Base-by-base conservation (phyloP, 2,113 vertebrate species). In the Sinocyclocheilus anshuiensis region DNA sequence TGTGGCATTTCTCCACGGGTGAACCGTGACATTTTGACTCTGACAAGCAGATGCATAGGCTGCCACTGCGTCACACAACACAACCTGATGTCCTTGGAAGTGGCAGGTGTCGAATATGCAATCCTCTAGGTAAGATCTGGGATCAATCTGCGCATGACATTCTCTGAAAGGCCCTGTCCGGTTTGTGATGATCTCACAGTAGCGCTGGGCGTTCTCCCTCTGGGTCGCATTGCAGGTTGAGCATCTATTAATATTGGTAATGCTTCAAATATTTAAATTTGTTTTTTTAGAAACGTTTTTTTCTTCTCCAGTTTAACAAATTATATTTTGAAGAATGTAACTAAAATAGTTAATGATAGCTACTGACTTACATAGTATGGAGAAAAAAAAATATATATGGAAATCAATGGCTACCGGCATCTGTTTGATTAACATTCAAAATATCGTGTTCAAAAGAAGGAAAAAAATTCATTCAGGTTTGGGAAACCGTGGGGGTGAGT, bases 51-150 rank as follows among this genome's bases (percentile, higher is more conserved):
- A 84, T 6, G 80, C 90, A 13, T 94, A 94, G 65, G 87, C 86
- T 48, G 76, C 71, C 20, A 94, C 87, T 15, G 93, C 93, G 1
- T 92, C 85, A 26, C 94, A 94, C 22, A 93, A 29, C 9, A 90
- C 50, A 18, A n/a, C 61, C 13, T 74, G 89, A 85, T 88, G 65
- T 1, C 94, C 92, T 2, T 53, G 83, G 53, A 93, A 92, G 0
- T 90, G 87, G 82, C 93, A 95, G 53, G 89, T 87, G 4, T 94
- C 92, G 24, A 89, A 94, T 84, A 92, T 57, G 42, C 94, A 94
- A 90, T 93, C 84, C 13, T 91, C 86, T 59, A 94, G 33, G 87
- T 88, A 94, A 4, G 90, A 88, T 33, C 63, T 24, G 1, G 91
- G 92, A 86, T 94, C 90, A 29, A 93, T 81, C 0, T 0, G 20